A percentile compares a stretch with the other conserved stretches of the same genome.
Evolutionary conservation across 2,888 invertebrate genomes (phyloP).

Genomic region (Neoascia interrupta): DNA sequence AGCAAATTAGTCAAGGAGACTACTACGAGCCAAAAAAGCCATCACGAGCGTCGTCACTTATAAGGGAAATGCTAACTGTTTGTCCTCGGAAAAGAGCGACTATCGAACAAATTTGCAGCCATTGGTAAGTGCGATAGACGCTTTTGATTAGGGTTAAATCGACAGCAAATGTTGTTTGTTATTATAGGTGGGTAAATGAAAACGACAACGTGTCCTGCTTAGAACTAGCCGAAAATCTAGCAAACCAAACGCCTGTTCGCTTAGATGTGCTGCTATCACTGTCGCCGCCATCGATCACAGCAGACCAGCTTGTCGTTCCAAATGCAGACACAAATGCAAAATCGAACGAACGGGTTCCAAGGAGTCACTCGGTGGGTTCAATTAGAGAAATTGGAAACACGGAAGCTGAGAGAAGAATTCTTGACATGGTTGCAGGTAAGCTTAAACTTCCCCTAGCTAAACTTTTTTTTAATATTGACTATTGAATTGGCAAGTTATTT

Average conservation of each 20-base stretch:
- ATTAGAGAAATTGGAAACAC: slow-evolving; percentile 87
- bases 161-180: too few species aligned
- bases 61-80: slow-evolving; percentile 96
- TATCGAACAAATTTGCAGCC: slow-evolving; percentile 95
- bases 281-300: slow-evolving; percentile 89
- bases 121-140: slow-evolving; percentile 85
- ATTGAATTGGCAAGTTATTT: too few species aligned
- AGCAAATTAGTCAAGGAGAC: slow-evolving; percentile 97
- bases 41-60: slow-evolving; percentile 95
- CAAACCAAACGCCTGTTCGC: slow-evolving; percentile 94
- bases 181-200: slow-evolving; percentile 93
- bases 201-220: slow-evolving; percentile 90
- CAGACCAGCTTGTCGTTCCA: slow-evolving; percentile 87
- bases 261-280: slow-evolving; percentile 92
- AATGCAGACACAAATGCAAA: slow-evolving; percentile 79
- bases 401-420: slow-evolving; percentile 86
- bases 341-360: slow-evolving; percentile 82
- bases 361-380: slow-evolving; percentile 86
- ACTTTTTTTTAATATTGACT: too few species aligned
- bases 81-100: slow-evolving; percentile 93
- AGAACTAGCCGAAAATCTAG: slow-evolving; percentile 91
- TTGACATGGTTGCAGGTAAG: slow-evolving; percentile 85
- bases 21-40: slow-evolving; percentile 98
- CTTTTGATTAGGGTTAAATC: neutral
- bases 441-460: slow-evolving; percentile 24